Percentiles rank a stretch among this genome's conserved stretches.
These are phyloP conservation scores for Ophion slaviceki DNA, from an alignment of 2,888 invertebrate species.

Conservation along the genomic window DNA sequence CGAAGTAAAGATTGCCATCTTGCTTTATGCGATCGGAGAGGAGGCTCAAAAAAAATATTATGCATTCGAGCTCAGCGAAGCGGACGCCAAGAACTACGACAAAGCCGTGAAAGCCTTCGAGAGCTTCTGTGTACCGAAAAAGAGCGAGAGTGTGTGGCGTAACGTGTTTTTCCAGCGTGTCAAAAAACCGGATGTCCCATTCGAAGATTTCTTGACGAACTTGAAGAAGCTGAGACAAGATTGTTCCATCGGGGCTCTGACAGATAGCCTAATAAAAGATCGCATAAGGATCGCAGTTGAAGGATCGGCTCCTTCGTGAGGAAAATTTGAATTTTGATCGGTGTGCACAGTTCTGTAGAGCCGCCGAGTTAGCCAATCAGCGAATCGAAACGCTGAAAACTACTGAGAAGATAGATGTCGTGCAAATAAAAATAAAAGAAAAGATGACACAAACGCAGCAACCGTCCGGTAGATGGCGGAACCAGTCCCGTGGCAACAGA, in stretches of 20 bases:
- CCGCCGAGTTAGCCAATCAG: neutral
- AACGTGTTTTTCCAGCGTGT: too few species aligned
- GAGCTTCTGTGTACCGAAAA: too few species aligned
- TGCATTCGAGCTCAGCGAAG: too few species aligned
- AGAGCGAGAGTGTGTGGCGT: too few species aligned
- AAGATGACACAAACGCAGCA: neutral
- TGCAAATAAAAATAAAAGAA: neutral
- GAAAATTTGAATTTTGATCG: constrained; percentile 62
- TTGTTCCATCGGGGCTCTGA: constrained; percentile 67
- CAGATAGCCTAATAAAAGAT: constrained; percentile 69
- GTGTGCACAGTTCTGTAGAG: constrained; percentile 64
- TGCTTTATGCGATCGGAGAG: too few species aligned
- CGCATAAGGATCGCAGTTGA: constrained; percentile 66
- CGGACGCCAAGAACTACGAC: too few species aligned
- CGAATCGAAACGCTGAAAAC: neutral
- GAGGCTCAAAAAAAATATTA: too few species aligned
- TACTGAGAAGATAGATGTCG: neutral
- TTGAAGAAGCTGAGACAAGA: constrained; percentile 65
- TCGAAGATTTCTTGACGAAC: too few species aligned
- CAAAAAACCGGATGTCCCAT: too few species aligned
- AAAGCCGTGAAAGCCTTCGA: too few species aligned
- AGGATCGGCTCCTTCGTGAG: constrained; percentile 68
- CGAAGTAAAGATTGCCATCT: too few species aligned
- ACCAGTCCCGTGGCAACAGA: constrained; percentile 23
- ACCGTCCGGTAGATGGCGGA: neutral